Percentiles rank a stretch among this genome's conserved stretches.
These are phyloP conservation scores for Chitala chitala DNA, from an alignment of 2,113 vertebrate species.

Conservation along the genomic window DNA sequence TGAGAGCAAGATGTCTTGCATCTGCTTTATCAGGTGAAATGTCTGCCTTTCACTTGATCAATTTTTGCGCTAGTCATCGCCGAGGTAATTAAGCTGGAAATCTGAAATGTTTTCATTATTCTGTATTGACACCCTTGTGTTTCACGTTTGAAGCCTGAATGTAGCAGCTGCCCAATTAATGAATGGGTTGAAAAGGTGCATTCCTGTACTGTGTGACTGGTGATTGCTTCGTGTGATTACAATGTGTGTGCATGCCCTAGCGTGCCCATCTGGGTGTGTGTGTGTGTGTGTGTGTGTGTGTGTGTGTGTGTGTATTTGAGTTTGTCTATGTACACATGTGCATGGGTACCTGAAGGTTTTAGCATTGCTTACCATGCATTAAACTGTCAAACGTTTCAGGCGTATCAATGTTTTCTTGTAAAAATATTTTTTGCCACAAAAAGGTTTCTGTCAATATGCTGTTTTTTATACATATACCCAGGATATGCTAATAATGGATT, in stretches of 20 bases:
- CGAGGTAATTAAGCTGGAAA: neutral
- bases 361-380: neutral
- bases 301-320: neutral
- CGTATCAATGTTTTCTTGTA: neutral
- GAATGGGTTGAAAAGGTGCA: neutral
- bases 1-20: neutral
- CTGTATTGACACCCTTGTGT: conserved; percentile 1
- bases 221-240: too few relatives aligned
- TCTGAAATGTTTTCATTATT: conserved; percentile 19
- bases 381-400: conserved; percentile 11
- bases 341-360: neutral
- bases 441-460: neutral
- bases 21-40: neutral
- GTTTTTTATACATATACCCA: neutral
- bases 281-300: neutral
- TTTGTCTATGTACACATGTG: neutral
- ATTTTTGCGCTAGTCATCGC: conserved; percentile 1
- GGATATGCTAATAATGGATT: neutral
- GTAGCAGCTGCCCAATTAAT: conserved; percentile 12
- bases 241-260: too few relatives aligned
- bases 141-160: conserved; percentile 1
- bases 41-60: neutral
- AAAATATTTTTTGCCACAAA: neutral
- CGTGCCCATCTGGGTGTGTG: too few relatives aligned
- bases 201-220: neutral